phyloP scores from a whole-genome alignment of 1,140 invertebrate species.

The Drosophila murphyi region DNA sequence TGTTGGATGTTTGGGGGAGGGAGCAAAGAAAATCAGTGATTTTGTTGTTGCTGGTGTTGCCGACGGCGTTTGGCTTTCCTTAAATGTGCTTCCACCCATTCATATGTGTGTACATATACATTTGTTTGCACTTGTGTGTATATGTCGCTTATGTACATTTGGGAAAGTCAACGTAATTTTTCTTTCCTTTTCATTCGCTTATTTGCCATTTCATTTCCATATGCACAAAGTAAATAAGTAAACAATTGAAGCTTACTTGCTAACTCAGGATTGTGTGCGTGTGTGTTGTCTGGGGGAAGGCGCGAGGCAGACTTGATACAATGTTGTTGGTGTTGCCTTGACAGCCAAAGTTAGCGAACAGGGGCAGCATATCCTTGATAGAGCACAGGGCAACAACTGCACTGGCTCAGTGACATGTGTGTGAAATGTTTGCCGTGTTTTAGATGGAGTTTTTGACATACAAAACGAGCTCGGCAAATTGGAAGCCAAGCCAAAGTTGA shows the following conservation, averaged over 20 bases:
- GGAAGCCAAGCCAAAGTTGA: conserved; percentile 68
- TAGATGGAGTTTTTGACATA: conserved; percentile 66
- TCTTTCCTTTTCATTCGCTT: conserved; percentile 60
- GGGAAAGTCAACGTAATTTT: conserved; percentile 77
- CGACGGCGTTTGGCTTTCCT: conserved; percentile 9
- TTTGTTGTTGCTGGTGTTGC: conserved; percentile 11
- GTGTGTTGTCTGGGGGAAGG: conserved; percentile 4
- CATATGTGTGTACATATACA: not conserved
- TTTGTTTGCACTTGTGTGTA: conserved; percentile 14
- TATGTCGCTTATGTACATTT: conserved; percentile 50
- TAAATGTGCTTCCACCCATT: conserved; percentile 10
- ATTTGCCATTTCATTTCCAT: conserved; percentile 81
- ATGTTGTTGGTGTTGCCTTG: conserved; percentile 49
- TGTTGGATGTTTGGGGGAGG: not conserved
- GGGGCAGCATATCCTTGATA: conserved; percentile 52
- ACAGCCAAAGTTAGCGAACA: conserved; percentile 36
- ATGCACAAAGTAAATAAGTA: conserved; percentile 79
- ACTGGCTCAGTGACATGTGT: conserved; percentile 77
- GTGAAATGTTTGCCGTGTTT: conserved; percentile 67
- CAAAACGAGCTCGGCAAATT: conserved; percentile 71
- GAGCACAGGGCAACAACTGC: conserved; percentile 58
- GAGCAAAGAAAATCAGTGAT: conserved; percentile 14
- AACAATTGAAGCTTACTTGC: conserved; percentile 62
- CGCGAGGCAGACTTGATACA: conserved; percentile 20
- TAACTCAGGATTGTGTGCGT: conserved; percentile 14